Percentiles rank a stretch among this genome's conserved stretches.
These are phyloP conservation scores for Gadus chalcogrammus DNA, from an alignment of 2,113 vertebrate species.

Conservation along the genomic window DNA sequence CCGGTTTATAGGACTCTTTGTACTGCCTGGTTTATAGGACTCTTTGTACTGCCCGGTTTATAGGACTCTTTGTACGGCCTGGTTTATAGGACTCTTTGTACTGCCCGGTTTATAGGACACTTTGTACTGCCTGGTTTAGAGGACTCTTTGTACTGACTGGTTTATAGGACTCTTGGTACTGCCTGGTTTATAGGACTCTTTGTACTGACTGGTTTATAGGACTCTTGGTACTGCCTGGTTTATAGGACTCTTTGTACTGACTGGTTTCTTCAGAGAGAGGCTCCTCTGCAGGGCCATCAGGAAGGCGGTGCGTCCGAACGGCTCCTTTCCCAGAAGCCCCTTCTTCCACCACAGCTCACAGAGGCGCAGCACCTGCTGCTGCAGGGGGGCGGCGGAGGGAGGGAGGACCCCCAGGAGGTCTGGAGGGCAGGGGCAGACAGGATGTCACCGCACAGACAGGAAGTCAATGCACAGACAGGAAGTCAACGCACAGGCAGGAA, in stretches of 20 bases:
- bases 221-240: too few species aligned
- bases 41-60: constrained; percentile 63
- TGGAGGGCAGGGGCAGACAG: constrained; percentile 42
- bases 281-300: constrained; percentile 78
- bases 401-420: constrained; percentile 76
- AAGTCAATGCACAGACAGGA: background rate
- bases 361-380: constrained; percentile 67
- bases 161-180: too few species aligned
- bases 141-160: too few species aligned
- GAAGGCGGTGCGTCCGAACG: constrained; percentile 82
- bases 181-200: too few species aligned
- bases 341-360: constrained; percentile 89
- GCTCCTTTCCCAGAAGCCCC: constrained; percentile 82
- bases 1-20: too few species aligned
- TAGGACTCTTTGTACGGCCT: too few species aligned
- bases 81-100: too few species aligned
- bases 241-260: constrained; percentile 41
- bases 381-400: constrained; percentile 69
- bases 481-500: background rate
- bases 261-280: constrained; percentile 74
- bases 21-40: too few species aligned
- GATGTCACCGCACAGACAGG: background rate
- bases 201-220: too few species aligned
- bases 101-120: too few species aligned
- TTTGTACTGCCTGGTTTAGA: too few species aligned